Evolutionary conservation across 1,140 invertebrate species (phyloP), one percentile per base, ranked within the genome.

Genomic region (Scaptomyza montana): DNA sequence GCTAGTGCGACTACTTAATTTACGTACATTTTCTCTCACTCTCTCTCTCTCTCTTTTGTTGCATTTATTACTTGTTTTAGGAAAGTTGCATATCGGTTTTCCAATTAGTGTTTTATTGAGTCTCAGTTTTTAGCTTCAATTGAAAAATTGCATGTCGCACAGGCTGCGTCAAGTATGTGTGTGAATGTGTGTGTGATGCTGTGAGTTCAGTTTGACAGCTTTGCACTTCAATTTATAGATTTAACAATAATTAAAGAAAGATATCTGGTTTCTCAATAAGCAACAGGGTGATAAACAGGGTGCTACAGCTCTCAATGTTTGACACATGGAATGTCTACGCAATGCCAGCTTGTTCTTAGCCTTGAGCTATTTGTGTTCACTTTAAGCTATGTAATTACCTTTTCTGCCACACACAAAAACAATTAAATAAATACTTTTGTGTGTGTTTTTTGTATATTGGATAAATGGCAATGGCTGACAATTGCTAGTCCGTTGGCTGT

Each of bases 401-500:
- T 53, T 39, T 43, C 25, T 43, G 9, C 19, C n/a, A n/a, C 56
- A 19, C 25, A 19, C 43, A 19, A 12, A 64, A 50, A 53, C 43
- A 67, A 55, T 45, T 62, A 49, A 62, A 68, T 74, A 74, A 74
- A 74, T 68, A 61, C 65, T 73, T 30, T 5, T 33, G 30, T 33
- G 30, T 33, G 3, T 36, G 33, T 36, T 30, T 0, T 47, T 33
- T 73, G 54, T 68, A 50, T 47, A 33, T 59, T 47, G 36, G 28
- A 56, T 67, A 66, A 67, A 66, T 72, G 62, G 30, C 62, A 51
- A 36, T 64, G 62, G 43, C 46, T 30, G 57, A 39, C 51, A 57
- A 59, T 65, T 55, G 39, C 53, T 43, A 2, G 21, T 25, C 21
- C 21, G 2, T 25, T 25, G 21, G 21, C 21, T 25, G 21, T 25